Percentiles rank a stretch among this genome's conserved stretches.
Conservation (phyloP, 1,140 invertebrate species). For the Bombus breviceps region DNA sequence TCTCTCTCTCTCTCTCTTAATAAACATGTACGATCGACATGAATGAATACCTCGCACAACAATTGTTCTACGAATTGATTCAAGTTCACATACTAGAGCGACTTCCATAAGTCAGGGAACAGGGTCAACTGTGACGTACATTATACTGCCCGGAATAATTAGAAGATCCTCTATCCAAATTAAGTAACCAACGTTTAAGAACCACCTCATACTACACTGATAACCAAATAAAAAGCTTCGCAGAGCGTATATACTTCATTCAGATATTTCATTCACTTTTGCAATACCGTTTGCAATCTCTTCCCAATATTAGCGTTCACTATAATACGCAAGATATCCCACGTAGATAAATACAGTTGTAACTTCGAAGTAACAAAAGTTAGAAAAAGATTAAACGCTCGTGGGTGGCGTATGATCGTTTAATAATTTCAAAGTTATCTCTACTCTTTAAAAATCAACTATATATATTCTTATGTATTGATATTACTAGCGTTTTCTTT, state of each 20-base stretch:
- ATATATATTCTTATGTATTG: no score
- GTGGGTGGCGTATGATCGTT: no score
- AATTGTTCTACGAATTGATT: background rate
- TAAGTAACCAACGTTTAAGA: background rate
- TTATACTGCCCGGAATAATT: constrained; percentile 1
- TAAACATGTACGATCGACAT: background rate
- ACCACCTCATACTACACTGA: background rate
- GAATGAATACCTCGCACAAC: background rate
- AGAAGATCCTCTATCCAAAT: constrained; percentile 8
- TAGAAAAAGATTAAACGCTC: no score
- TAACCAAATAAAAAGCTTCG: no score
- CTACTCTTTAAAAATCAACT: no score
- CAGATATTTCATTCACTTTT: background rate
- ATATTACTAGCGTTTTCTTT: no score
- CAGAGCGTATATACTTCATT: background rate
- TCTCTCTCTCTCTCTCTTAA: background rate
- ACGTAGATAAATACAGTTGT: background rate
- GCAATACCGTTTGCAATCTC: background rate
- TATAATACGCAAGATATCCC: background rate
- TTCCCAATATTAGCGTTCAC: background rate
- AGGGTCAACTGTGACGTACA: constrained; percentile 20
- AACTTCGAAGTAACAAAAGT: background rate
- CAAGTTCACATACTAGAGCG: constrained; percentile 4
- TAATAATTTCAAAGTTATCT: no score
- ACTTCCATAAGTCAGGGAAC: background rate